Evolutionary conservation across 2,113 vertebrate genomes (phyloP).

Genomic region (Mirza zaza): DNA sequence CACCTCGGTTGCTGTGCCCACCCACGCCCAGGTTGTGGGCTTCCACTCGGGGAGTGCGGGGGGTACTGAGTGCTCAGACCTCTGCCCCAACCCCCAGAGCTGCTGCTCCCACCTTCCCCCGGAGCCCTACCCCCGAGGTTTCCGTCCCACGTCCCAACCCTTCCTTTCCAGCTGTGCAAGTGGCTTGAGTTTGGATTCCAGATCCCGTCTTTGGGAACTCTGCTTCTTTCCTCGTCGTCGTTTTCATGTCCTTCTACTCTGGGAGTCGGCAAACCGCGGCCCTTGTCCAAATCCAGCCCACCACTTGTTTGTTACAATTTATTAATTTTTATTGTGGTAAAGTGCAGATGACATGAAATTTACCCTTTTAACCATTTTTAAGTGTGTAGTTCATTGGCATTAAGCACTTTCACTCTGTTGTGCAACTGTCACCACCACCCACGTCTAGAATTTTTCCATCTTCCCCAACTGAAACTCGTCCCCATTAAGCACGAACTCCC

Average conservation of each 20-base stretch:
- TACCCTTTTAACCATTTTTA: no score
- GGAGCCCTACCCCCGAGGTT: background rate
- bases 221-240: fast-evolving
- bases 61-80: background rate
- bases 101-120: background rate
- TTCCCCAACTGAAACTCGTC: background rate
- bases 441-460: background rate
- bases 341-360: background rate
- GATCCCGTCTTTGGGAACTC: background rate
- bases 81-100: no score
- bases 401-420: background rate
- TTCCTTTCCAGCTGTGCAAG: background rate
- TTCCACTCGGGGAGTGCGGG: fast-evolving
- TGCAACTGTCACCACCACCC: background rate
- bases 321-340: background rate
- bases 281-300: background rate
- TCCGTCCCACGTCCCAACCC: background rate
- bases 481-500: background rate
- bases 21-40: background rate
- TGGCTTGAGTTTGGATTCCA: background rate
- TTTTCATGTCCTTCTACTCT: fast-evolving
- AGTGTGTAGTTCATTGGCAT: no score
- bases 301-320: fast-evolving
- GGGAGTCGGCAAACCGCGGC: no score
- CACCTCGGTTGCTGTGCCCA: background rate